These are phyloP conservation scores for Bugula neritina DNA, from an alignment of 2,888 invertebrate genomes.

Conservation along the genomic window DNA sequence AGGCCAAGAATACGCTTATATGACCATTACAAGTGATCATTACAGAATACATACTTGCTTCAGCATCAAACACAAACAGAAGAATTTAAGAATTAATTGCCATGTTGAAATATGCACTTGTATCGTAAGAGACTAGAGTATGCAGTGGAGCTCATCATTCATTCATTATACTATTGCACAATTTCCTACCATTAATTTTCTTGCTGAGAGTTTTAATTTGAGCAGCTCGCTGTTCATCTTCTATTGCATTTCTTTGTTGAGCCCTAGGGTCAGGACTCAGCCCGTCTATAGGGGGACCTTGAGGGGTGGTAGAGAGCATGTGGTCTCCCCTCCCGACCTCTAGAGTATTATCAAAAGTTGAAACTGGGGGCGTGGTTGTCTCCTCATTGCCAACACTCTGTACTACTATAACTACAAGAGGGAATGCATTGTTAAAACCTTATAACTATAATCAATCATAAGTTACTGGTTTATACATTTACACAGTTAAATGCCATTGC, in stretches of 20 bases:
- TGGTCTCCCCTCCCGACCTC: neutral
- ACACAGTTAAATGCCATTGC: too few relatives aligned
- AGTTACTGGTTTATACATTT: too few relatives aligned
- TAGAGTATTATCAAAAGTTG: neutral
- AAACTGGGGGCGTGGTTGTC: neutral
- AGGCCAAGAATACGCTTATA: neutral
- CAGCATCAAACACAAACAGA: too few relatives aligned
- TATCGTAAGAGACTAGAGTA: too few relatives aligned
- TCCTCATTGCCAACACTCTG: neutral
- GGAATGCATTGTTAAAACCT: too few relatives aligned
- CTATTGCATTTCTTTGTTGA: neutral
- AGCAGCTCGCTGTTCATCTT: constrained; percentile 23
- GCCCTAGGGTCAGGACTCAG: constrained; percentile 7
- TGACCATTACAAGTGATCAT: too few relatives aligned
- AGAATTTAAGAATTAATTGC: too few relatives aligned
- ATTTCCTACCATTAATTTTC: constrained; percentile 24
- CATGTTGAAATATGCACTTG: too few relatives aligned
- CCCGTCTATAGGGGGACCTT: neutral
- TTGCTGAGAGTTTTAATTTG: constrained; percentile 18
- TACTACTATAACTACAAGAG: neutral
- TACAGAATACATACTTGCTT: too few relatives aligned
- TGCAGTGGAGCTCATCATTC: too few relatives aligned
- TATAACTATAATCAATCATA: too few relatives aligned
- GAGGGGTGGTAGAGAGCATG: constrained; percentile 11
- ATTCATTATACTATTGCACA: too few relatives aligned